These are phyloP conservation scores for Oostethus manadensis DNA, from an alignment of 2,113 vertebrate genomes.

Conservation along the genomic window DNA sequence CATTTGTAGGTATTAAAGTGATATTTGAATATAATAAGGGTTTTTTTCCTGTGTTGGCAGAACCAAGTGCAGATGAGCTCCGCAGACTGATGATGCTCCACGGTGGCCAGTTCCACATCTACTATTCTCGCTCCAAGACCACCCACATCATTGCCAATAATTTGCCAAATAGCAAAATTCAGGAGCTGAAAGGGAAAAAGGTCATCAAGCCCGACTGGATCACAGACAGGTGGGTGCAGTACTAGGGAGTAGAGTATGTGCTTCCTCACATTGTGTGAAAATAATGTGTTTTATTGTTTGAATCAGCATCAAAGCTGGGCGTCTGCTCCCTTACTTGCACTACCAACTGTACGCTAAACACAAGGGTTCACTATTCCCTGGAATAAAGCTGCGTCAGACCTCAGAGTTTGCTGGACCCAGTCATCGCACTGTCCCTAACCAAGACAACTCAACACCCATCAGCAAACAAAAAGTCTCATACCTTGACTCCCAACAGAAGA, in stretches of 20 bases:
- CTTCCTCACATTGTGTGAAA: background rate
- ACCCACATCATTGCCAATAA: constrained; percentile 96
- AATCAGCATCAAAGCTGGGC: constrained; percentile 87
- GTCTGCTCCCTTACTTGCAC: constrained; percentile 81
- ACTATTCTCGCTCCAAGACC: constrained; percentile 93
- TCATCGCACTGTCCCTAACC: constrained; percentile 22
- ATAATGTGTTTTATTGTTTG: constrained; percentile 2
- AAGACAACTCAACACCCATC: constrained; percentile 20
- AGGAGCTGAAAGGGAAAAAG: constrained; percentile 89
- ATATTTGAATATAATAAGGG: no score
- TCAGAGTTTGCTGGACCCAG: constrained; percentile 79
- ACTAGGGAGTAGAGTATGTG: background rate
- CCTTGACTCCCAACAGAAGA: constrained; percentile 29
- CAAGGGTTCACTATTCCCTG: constrained; percentile 81
- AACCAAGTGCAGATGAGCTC: constrained; percentile 90
- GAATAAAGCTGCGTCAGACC: constrained; percentile 60
- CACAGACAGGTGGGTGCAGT: constrained; percentile 81
- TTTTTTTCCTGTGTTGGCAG: constrained; percentile 54
- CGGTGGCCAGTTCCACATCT: constrained; percentile 90
- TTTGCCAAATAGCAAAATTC: constrained; percentile 91
- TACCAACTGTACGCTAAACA: constrained; percentile 94
- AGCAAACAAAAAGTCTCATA: constrained; percentile 27
- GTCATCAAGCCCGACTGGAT: constrained; percentile 95
- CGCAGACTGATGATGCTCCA: constrained; percentile 93
- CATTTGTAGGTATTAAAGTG: no score